Evolutionary conservation across 2,888 invertebrate species (phyloP).

Genomic region (Cybosia mesomella): DNA sequence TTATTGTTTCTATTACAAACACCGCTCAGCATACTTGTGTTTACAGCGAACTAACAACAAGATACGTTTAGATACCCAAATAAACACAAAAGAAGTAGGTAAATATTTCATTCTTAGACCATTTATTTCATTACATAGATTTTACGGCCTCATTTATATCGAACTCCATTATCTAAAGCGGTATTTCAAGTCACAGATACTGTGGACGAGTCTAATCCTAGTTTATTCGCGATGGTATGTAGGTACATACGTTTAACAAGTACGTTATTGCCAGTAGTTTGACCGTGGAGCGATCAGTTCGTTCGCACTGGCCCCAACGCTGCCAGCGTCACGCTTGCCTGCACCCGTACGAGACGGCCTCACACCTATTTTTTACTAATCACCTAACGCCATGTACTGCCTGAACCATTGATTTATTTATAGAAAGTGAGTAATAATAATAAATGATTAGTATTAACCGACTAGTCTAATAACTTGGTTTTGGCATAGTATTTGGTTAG

Average conservation of each 20-base stretch:
- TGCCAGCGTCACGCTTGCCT: constrained; percentile 56
- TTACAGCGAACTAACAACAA: neutral
- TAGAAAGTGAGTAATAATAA: constrained; percentile 11
- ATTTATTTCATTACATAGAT: neutral
- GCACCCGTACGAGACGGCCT: constrained; percentile 56
- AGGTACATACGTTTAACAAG: constrained; percentile 17
- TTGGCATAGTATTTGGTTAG: neutral
- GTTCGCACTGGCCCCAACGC: constrained; percentile 57
- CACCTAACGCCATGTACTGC: constrained; percentile 33
- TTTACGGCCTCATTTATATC: neutral
- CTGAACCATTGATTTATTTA: constrained; percentile 39
- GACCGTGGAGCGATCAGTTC: constrained; percentile 46
- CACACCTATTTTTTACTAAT: constrained; percentile 52
- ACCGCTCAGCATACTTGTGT: neutral
- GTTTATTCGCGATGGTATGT: constrained; percentile 5
- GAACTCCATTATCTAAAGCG: neutral
- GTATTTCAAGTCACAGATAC: neutral
- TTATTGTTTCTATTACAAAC: neutral
- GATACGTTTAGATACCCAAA: neutral
- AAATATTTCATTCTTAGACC: constrained; percentile 1
- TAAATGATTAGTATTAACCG: neutral
- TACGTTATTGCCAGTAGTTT: constrained; percentile 36
- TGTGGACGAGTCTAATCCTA: neutral
- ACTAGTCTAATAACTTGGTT: neutral
- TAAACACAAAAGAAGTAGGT: neutral